Base-by-base conservation (phyloP, 2,888 invertebrate species). In the Sicus ferrugineus region DNA sequence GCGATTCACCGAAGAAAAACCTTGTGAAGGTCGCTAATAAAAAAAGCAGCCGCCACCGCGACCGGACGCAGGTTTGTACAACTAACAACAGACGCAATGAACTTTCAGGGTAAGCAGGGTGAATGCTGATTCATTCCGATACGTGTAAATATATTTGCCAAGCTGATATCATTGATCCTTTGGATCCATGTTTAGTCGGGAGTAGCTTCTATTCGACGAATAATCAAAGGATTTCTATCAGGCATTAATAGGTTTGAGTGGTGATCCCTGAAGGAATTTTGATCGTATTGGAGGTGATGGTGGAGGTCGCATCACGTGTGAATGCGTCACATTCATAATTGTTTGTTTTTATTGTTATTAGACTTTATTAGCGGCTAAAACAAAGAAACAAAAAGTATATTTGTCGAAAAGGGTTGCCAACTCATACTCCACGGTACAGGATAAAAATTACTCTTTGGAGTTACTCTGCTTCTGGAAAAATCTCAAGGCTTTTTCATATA, bases 1-100 rank as follows among this genome's bases (percentile, higher is more conserved):
- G 61, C 42, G 61, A 61, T 42, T 61, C 61, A 38, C 42, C 16
- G 42, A 21, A 61, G 42, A 42, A 61, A n/a, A 34, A 19, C 38
- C 26, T 61, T 61, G n/a, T 23, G 26, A 7, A 9, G 42, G 42
- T 26, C 38, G 31, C 14, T 14, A 38, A 59, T 6, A 23, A 61
- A 23, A 42, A 7, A 21, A 16, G 42, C 26, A 23, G 16, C 16
- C 38, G 26, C 38, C 19, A 38, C 26, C 21, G 21, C 38, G 23
- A 23, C 30, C 26, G 30, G 28, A 38, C 61, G 26, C 61, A 61
- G 61, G 42, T 61, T 61, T 21, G 61, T 61, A 42, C 42, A 14
- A 61, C 11, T 14, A 42, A 21, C 4, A 26, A 56, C 19, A 46
- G 42, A 61, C 14, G 16, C 11, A 11, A 21, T 21, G 23, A 42